These are phyloP conservation scores for Cephalophus harveyi DNA, from an alignment of 2,113 vertebrate species.

Conservation along the genomic window DNA sequence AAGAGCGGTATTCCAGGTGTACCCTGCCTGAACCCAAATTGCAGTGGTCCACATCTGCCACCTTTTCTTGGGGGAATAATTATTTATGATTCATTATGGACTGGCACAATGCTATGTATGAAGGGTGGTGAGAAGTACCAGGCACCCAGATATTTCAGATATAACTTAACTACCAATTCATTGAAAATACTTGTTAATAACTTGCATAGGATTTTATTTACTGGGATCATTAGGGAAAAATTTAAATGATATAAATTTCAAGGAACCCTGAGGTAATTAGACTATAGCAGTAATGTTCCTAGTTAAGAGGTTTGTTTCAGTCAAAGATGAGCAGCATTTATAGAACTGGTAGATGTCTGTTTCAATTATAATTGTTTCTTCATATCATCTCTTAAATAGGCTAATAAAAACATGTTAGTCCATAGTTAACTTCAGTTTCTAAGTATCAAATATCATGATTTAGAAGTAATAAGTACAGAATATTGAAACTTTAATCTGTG, in stretches of 20 bases:
- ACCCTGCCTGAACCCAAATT: background rate
- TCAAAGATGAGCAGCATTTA: background rate
- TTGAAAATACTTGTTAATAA: background rate
- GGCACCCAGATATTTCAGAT: background rate
- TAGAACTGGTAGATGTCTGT: constrained; percentile 54
- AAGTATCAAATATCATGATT: constrained; percentile 57
- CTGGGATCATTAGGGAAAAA: background rate
- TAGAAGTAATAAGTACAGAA: background rate
- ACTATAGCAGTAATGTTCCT: background rate
- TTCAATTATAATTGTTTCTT: constrained; percentile 69
- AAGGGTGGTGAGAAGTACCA: background rate
- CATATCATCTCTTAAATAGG: constrained; percentile 69
- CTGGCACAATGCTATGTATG: background rate
- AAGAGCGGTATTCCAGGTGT: background rate
- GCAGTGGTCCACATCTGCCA: background rate
- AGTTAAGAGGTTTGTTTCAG: background rate
- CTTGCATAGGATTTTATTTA: background rate
- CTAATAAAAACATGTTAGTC: constrained; percentile 69
- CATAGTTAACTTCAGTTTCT: constrained; percentile 67
- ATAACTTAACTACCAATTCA: background rate
- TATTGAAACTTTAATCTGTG: background rate
- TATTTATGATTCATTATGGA: background rate
- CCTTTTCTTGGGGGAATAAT: background rate
- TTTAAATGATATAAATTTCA: background rate
- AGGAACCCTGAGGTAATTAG: background rate